Evolutionary conservation across 2,113 vertebrate genomes (phyloP), one percentile per base, ranked within the genome.

Genomic region (Platanista minor): DNA sequence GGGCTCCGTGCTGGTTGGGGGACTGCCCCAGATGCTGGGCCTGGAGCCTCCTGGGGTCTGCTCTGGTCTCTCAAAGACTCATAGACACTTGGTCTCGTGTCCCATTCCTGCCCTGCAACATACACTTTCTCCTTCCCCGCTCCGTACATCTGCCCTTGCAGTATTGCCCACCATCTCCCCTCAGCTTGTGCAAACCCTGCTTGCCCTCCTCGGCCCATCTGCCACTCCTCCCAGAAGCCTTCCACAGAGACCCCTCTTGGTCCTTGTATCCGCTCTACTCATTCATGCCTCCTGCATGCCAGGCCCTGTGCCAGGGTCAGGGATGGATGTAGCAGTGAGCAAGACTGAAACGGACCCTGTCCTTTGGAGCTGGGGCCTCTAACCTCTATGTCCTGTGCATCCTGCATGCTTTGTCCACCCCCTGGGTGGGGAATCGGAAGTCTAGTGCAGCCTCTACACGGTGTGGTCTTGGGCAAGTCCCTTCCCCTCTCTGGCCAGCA

Each of bases 131-230:
- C 54, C 90, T 64, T 85, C 85, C 80, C 23, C 49, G 71, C 59
- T n/a, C 72, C 15, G 1, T 23, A 20, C 39, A 14, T 23, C 90
- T 43, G 33, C 66, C 83, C 14, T 0, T 0, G 13, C 7, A 2
- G 71, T 2, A 3, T 3, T 1, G 1, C n/a, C 81, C 2, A 0
- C 23, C 2, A 0, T 7, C 71, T 77, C 62, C 39, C 13, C 54
- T 41, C 75, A 2, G 17, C 36, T n/a, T 29, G 6, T 61, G 80
- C 43, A 69, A 74, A 52, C 69, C 39, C n/a, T 59, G 17, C 49
- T 11, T 5, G 2, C 14, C 33, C 23, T 36, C 36, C 75, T 31
- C 9, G 0, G 20, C 62, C 27, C 57, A 39, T 13, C 71, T 49
- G n/a, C 14, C 20, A 3, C 21, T 25, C 52, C 41, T 80, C 54